phyloP scores from a whole-genome alignment of 2,113 vertebrate species.

The Ondatra zibethicus region DNA sequence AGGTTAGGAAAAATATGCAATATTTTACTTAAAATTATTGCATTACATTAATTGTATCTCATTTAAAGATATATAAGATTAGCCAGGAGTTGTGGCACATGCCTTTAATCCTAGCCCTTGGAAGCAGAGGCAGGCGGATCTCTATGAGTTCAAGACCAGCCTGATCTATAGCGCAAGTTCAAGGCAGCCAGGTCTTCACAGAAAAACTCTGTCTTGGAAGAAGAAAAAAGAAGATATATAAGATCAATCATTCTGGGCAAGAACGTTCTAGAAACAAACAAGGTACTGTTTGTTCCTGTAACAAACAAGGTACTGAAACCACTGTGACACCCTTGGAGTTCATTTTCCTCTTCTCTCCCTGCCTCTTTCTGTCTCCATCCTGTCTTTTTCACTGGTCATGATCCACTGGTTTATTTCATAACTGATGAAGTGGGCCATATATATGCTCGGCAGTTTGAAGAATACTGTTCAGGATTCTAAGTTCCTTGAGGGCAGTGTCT shows the following conservation, averaged over 20 bases:
- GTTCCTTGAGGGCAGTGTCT: conserved; percentile 78
- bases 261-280: not conserved
- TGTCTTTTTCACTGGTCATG: not conserved
- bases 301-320: not conserved
- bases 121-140: not conserved
- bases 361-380: not conserved
- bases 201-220: not conserved
- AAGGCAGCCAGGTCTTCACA: not conserved
- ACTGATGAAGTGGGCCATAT: conserved; percentile 4
- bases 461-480: conserved; percentile 62
- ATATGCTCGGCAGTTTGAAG: conserved; percentile 27
- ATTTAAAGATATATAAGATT: conserved; percentile 18
- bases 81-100: not conserved
- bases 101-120: not conserved
- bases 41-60: conserved; percentile 24
- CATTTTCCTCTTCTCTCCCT: not conserved
- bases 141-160: not conserved
- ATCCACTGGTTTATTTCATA: conserved; percentile 46
- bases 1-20: not conserved
- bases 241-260: not conserved
- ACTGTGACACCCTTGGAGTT: not conserved
- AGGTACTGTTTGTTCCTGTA: not conserved
- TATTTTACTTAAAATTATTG: conserved; percentile 46
- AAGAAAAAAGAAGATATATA: conserved; percentile 15
- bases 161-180: not conserved